A percentile compares a stretch with the other conserved stretches of the same genome.
phyloP scores from a whole-genome alignment of 2,888 invertebrate species.

The Pseudococcus viburni region DNA sequence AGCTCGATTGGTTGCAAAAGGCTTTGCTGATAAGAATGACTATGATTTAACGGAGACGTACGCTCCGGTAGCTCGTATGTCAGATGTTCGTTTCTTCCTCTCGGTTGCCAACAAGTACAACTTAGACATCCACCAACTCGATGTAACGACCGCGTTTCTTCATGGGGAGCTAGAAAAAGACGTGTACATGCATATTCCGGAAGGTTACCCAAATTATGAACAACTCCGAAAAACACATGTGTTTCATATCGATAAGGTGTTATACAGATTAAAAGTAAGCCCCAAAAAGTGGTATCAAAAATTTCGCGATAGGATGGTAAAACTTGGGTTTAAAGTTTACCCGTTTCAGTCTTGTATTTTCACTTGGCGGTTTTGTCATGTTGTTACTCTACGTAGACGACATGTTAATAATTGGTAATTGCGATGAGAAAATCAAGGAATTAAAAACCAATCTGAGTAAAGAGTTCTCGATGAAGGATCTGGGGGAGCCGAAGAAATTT shows the following conservation, averaged over 20 bases:
- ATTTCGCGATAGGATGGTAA: too few relatives aligned
- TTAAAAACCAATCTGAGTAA: background rate
- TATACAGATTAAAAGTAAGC: constrained; percentile 64
- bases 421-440: background rate
- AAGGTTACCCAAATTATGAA: constrained; percentile 39
- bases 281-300: too few relatives aligned
- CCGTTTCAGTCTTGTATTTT: too few relatives aligned
- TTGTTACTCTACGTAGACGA: too few relatives aligned
- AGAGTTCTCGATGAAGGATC: constrained; percentile 13
- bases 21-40: constrained; percentile 41
- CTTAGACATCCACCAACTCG: constrained; percentile 48
- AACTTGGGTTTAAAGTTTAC: too few relatives aligned
- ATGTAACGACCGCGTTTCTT: constrained; percentile 64
- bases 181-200: constrained; percentile 54
- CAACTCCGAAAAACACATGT: background rate
- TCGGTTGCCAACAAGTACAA: constrained; percentile 34
- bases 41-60: constrained; percentile 58
- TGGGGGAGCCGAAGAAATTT: constrained; percentile 26
- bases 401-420: constrained; percentile 24
- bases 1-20: constrained; percentile 60
- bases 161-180: too few relatives aligned
- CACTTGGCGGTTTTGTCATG: too few relatives aligned
- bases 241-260: constrained; percentile 44
- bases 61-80: constrained; percentile 60
- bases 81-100: constrained; percentile 42